Evolutionary conservation across 1,140 invertebrate species (phyloP).

Genomic region (Callitettix versicolor): DNA sequence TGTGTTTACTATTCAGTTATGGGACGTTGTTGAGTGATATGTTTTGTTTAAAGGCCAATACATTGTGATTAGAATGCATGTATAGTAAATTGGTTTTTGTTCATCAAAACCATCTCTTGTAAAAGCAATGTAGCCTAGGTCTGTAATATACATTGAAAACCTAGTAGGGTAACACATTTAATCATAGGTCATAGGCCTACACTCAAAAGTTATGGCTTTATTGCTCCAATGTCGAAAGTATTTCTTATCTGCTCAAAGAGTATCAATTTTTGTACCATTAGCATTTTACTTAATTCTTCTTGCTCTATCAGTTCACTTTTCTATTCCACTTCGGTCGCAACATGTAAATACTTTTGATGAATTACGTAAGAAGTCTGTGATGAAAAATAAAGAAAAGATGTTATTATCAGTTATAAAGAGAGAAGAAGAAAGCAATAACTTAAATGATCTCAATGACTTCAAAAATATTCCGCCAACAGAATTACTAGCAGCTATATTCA

Average conservation of each 20-base stretch:
- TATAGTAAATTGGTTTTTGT: no score
- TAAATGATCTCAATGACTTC: not conserved
- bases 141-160: no score
- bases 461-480: constrained; percentile 5
- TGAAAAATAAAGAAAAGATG: constrained; percentile 7
- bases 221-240: not conserved
- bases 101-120: no score
- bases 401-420: not conserved
- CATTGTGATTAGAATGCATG: no score
- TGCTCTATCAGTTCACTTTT: not conserved
- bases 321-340: constrained; percentile 2
- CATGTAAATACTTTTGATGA: not conserved
- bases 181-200: constrained; percentile 20
- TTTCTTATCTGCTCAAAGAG: not conserved
- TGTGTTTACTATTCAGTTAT: not conserved
- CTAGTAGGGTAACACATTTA: constrained; percentile 22
- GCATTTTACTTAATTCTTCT: not conserved
- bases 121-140: no score
- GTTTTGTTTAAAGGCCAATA: constrained; percentile 22
- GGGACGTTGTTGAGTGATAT: constrained; percentile 13
- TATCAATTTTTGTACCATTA: constrained; percentile 1
- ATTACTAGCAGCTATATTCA: constrained; percentile 6
- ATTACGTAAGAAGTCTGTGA: not conserved
- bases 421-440: not conserved
- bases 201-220: not conserved